phyloP scores from a whole-genome alignment of 2,113 vertebrate species.

The Alligator sinensis region DNA sequence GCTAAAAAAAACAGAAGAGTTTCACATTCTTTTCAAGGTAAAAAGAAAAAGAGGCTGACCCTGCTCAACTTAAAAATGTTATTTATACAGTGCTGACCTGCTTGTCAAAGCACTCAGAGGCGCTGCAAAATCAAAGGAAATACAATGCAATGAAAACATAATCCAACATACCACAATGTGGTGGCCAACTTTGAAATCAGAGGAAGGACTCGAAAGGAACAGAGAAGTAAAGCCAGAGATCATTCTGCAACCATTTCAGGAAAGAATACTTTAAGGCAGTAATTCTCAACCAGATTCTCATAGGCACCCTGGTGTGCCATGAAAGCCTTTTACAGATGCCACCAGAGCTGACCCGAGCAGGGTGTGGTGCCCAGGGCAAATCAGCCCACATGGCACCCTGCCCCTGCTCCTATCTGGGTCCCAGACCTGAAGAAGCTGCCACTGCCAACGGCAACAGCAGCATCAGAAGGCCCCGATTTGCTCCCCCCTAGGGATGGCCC shows the following conservation, averaged over 20 bases:
- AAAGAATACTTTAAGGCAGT: not conserved
- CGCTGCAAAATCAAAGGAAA: constrained; percentile 63
- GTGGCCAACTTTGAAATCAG: constrained; percentile 10
- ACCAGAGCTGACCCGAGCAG: no score
- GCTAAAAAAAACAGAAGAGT: constrained; percentile 29
- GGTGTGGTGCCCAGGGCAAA: no score
- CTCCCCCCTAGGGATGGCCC: no score
- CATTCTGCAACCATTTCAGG: not conserved
- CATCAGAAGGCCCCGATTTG: no score
- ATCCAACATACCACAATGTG: constrained; percentile 25
- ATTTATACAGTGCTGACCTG: not conserved
- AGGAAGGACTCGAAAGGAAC: constrained; percentile 8
- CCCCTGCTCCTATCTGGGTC: no score
- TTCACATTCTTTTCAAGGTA: constrained; percentile 40
- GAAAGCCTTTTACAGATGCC: no score
- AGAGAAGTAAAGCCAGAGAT: constrained; percentile 20
- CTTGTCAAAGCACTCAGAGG: not conserved
- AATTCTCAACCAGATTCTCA: no score
- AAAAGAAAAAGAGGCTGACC: constrained; percentile 25
- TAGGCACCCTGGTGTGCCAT: no score
- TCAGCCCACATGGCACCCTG: no score
- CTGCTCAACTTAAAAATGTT: constrained; percentile 17
- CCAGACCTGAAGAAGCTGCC: no score
- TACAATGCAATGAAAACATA: constrained; percentile 53
- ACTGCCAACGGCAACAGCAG: no score